phyloP scores from a whole-genome alignment of 2,888 invertebrate genomes.

The Agriopis leucophaearia region DNA sequence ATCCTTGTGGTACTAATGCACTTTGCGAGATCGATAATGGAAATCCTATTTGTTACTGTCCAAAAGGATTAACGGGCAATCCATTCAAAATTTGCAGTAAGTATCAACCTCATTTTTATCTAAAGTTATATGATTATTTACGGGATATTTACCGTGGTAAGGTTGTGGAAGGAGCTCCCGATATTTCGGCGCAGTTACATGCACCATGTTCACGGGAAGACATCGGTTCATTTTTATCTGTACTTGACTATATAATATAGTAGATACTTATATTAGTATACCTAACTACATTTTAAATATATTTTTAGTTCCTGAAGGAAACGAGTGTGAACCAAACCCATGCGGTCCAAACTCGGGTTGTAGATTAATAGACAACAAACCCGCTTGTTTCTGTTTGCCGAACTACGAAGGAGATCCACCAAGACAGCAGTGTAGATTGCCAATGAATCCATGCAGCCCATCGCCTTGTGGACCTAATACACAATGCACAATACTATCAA shows the following conservation, averaged over 20 bases:
- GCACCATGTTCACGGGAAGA: no score
- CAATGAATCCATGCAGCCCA: conserved; percentile 92
- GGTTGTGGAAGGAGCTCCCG: no score
- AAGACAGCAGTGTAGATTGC: conserved; percentile 89
- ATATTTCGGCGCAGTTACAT: no score
- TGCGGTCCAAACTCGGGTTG: conserved; percentile 95
- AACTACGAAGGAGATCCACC: conserved; percentile 96
- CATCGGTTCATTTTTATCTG: conserved; percentile 7
- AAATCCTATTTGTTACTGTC: conserved; percentile 95
- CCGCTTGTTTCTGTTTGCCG: conserved; percentile 95
- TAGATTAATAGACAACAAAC: conserved; percentile 90
- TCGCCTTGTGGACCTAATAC: conserved; percentile 96
- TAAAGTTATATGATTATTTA: no score
- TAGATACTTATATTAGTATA: neutral
- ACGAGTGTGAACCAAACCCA: conserved; percentile 93
- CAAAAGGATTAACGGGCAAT: conserved; percentile 95
- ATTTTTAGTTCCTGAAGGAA: conserved; percentile 94
- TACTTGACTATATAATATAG: neutral
- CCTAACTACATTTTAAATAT: neutral
- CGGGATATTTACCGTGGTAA: no score
- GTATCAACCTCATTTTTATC: conserved; percentile 69
- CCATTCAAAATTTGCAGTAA: conserved; percentile 96
- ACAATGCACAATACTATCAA: conserved; percentile 91
- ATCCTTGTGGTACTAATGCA: conserved; percentile 95
- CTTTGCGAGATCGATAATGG: conserved; percentile 94